A percentile compares a stretch with the other conserved stretches of the same genome.
phyloP scores from a whole-genome alignment of 1,140 invertebrate species.

The Andrena cerasifolii region DNA sequence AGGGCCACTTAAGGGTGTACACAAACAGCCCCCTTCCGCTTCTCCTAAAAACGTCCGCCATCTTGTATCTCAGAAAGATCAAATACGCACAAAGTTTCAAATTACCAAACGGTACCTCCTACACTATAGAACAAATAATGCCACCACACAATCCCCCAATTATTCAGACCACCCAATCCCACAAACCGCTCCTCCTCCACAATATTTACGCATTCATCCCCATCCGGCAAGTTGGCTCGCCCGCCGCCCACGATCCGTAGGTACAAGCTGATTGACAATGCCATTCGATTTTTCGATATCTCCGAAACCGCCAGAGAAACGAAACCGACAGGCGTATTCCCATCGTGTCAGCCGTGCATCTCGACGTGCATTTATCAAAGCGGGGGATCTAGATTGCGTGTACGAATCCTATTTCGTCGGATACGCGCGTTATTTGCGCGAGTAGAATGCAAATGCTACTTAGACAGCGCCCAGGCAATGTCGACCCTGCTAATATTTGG shows the following conservation, averaged over 20 bases:
- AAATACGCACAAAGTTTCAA: too few relatives aligned
- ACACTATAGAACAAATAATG: too few relatives aligned
- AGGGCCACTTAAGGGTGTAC: too few relatives aligned
- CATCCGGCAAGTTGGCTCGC: background rate
- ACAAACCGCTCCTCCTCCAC: background rate
- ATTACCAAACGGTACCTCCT: too few relatives aligned
- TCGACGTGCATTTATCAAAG: background rate
- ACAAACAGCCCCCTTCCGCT: too few relatives aligned
- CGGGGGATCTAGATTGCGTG: slow-evolving; percentile 2
- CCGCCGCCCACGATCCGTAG: background rate
- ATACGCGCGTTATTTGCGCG: slow-evolving; percentile 5
- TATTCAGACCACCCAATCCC: too few relatives aligned
- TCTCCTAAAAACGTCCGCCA: too few relatives aligned
- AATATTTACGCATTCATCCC: slow-evolving; percentile 20
- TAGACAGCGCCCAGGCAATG: background rate
- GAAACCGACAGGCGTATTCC: slow-evolving; percentile 29
- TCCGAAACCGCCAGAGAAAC: background rate
- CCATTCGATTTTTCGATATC: slow-evolving; percentile 3
- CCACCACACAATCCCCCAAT: too few relatives aligned
- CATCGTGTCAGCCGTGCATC: too few relatives aligned
- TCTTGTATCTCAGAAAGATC: too few relatives aligned
- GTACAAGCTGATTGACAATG: slow-evolving; percentile 16
- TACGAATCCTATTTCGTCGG: slow-evolving; percentile 16
- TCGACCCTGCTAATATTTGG: slow-evolving; percentile 11
- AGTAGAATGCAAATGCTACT: slow-evolving; percentile 5